Evolutionary conservation across 2,888 invertebrate genomes (phyloP).

Genomic region (Pinctada fucata): DNA sequence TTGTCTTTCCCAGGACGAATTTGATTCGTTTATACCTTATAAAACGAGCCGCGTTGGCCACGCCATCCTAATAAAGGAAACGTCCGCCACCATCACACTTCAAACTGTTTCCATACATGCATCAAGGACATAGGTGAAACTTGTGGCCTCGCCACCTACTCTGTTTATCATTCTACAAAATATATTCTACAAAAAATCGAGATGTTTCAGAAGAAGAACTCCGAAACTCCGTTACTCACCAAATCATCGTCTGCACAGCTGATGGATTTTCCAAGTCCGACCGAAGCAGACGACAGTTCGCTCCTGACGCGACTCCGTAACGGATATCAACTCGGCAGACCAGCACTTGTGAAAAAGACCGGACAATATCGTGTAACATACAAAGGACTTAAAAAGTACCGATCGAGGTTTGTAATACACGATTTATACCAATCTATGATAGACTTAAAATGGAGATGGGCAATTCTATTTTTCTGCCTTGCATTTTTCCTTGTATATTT

Average conservation of each 20-base stretch:
- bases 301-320: conserved; percentile 33
- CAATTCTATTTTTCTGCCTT: conserved; percentile 91
- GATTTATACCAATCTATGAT: conserved; percentile 96
- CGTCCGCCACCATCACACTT: background rate
- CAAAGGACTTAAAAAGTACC: conserved; percentile 82
- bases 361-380: conserved; percentile 97
- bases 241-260: conserved; percentile 40
- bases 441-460: conserved; percentile 91
- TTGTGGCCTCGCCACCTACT: no score
- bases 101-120: no score
- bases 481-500: conserved; percentile 92
- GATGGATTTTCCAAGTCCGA: conserved; percentile 49
- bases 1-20: background rate
- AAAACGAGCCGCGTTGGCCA: background rate
- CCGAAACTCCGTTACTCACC: background rate
- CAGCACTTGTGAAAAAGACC: conserved; percentile 91
- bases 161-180: no score
- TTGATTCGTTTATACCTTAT: background rate
- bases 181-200: no score
- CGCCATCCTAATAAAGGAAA: background rate
- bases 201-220: background rate
- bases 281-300: conserved; percentile 29
- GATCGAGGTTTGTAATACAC: conserved; percentile 55
- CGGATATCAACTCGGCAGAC: conserved; percentile 59
- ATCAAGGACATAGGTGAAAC: no score